A percentile compares a stretch with the other conserved stretches of the same genome.
Conservation (phyloP, 2,113 vertebrate genomes). For the Eupsittula cactorum region DNA sequence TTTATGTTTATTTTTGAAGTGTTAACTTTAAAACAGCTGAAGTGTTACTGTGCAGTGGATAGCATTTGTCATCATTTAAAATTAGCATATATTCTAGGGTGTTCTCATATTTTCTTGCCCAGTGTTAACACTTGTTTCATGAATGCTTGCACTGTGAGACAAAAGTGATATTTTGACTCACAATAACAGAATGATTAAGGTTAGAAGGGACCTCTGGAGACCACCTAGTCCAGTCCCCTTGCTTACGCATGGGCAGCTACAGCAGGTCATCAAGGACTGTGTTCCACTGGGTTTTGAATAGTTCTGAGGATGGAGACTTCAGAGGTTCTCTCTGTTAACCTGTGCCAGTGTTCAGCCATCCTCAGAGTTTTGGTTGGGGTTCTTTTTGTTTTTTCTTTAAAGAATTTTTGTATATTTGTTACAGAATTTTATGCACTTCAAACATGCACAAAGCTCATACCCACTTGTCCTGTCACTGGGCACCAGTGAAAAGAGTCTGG, state of each 20-base stretch:
- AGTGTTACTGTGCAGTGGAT: background rate
- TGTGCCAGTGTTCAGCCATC: background rate
- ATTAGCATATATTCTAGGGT: background rate
- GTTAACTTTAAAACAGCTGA: background rate
- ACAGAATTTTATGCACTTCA: background rate
- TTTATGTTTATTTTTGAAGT: background rate
- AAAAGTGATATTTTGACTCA: rapidly evolving
- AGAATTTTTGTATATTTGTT: background rate
- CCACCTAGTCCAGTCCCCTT: background rate
- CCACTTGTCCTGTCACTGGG: background rate
- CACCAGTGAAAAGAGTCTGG: background rate
- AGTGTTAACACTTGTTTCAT: background rate
- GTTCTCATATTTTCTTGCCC: background rate
- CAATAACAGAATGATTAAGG: background rate
- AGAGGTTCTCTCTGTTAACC: background rate
- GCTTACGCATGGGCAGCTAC: background rate
- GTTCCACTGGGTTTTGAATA: background rate
- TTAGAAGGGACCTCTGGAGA: background rate
- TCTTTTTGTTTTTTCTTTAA: background rate
- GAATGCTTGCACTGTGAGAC: background rate
- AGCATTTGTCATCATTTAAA: background rate
- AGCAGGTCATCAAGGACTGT: background rate
- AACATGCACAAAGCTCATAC: background rate
- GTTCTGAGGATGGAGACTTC: background rate
- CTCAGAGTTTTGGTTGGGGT: background rate